Percentiles rank a stretch among this genome's conserved stretches.
Conservation (phyloP, 2,888 invertebrate genomes). For the Ormyrus rosae region DNA sequence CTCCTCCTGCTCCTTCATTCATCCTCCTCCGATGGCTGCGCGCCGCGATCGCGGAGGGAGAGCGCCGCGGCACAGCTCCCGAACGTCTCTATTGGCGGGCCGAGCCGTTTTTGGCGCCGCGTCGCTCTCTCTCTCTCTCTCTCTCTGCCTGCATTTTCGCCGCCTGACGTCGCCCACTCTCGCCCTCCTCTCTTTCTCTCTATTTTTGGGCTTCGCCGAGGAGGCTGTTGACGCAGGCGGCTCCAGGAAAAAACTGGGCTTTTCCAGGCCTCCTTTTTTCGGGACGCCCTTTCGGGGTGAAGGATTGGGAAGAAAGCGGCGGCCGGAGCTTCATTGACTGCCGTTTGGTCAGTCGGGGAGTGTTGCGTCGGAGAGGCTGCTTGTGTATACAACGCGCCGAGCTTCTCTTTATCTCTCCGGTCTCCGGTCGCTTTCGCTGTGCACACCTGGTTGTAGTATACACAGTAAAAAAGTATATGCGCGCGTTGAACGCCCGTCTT, state of each 20-base stretch:
- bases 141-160: neutral
- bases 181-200: neutral
- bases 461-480: no score
- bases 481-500: no score
- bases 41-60: neutral
- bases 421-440: no score
- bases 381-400: no score
- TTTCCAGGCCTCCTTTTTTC: neutral
- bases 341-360: no score
- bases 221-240: neutral
- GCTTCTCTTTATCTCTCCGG: no score
- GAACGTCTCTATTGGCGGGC: neutral
- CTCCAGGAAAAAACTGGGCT: neutral
- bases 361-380: no score
- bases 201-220: neutral
- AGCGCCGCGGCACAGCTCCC: neutral
- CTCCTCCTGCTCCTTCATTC: constrained; percentile 37
- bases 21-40: constrained; percentile 6
- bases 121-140: neutral
- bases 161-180: neutral
- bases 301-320: no score
- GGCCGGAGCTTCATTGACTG: no score
- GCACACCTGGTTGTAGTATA: no score
- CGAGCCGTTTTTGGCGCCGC: no score
- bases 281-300: no score